A percentile compares a stretch with the other conserved stretches of the same genome.
Evolutionary conservation across 2,888 invertebrate species (phyloP).

Genomic region (Tenthredo amoena): DNA sequence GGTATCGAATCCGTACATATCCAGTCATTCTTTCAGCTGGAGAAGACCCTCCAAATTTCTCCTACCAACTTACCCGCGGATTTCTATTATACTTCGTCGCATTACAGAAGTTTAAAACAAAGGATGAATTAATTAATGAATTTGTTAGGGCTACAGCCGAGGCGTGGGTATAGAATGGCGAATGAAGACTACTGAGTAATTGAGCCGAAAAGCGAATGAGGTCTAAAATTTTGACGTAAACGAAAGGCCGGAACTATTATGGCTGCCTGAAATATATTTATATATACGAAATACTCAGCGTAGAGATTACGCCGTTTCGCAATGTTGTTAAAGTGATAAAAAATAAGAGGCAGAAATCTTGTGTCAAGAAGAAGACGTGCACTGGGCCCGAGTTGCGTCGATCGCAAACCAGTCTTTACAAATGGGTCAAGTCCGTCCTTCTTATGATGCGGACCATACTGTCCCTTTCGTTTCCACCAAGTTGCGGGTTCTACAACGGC

Average conservation of each 20-base stretch:
- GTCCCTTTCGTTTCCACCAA: constrained; percentile 44
- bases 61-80: too few species aligned
- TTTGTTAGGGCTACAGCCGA: too few species aligned
- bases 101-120: too few species aligned
- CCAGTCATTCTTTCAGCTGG: too few species aligned
- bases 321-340: background rate
- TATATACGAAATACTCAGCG: background rate
- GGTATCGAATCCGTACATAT: too few species aligned
- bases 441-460: constrained; percentile 25
- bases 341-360: background rate
- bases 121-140: too few species aligned
- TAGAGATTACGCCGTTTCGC: background rate
- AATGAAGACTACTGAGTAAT: too few species aligned
- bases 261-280: background rate
- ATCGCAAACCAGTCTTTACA: constrained; percentile 32
- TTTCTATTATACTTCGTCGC: too few species aligned
- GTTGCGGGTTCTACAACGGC: constrained; percentile 1
- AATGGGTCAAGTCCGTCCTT: constrained; percentile 48
- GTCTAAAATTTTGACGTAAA: background rate
- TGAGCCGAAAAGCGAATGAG: too few species aligned
- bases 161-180: too few species aligned
- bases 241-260: background rate
- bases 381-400: background rate
- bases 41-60: too few species aligned
- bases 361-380: constrained; percentile 32